A percentile compares a stretch with the other conserved stretches of the same genome.
Evolutionary conservation across 2,888 invertebrate species (phyloP).

Genomic region (Dasysyrphus albostriatus): DNA sequence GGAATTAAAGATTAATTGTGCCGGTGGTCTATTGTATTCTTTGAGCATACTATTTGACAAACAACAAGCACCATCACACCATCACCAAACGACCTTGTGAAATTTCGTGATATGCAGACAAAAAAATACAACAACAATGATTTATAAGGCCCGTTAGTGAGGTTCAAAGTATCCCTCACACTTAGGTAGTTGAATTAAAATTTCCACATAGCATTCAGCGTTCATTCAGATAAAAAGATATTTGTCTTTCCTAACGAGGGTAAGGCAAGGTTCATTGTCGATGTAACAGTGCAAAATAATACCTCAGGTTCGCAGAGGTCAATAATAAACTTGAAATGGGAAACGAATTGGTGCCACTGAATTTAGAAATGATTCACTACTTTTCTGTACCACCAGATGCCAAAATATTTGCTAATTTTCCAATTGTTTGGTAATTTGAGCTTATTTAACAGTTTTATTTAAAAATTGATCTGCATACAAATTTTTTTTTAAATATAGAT

Average conservation of each 20-base stretch:
- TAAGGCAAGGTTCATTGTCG: conserved; percentile 53
- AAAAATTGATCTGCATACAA: no score
- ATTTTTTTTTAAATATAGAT: no score
- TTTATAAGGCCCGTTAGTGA: conserved; percentile 3
- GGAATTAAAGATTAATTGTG: conserved; percentile 45
- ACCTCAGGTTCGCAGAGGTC: conserved; percentile 60
- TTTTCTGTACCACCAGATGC: not conserved
- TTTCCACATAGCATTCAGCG: conserved; percentile 62
- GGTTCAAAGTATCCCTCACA: conserved; percentile 27
- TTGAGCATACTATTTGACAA: conserved; percentile 38
- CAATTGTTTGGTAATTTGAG: not conserved
- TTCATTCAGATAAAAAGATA: conserved; percentile 30
- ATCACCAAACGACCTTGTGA: conserved; percentile 67
- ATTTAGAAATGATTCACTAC: conserved; percentile 58
- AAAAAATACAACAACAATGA: conserved; percentile 12
- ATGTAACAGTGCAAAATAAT: conserved; percentile 46
- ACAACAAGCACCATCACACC: conserved; percentile 1
- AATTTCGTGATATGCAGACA: conserved; percentile 57
- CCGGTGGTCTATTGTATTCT: conserved; percentile 34
- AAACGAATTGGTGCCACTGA: conserved; percentile 46
- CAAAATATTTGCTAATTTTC: not conserved
- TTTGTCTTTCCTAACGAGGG: conserved; percentile 44
- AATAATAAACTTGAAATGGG: conserved; percentile 68
- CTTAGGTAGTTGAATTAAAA: conserved; percentile 42
- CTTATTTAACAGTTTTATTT: no score